A percentile compares a stretch with the other conserved stretches of the same genome.
Evolutionary conservation across 92 coral and sea anemone genomes (phyloP).

Genomic region (Hydrozoanthus gracilis): DNA sequence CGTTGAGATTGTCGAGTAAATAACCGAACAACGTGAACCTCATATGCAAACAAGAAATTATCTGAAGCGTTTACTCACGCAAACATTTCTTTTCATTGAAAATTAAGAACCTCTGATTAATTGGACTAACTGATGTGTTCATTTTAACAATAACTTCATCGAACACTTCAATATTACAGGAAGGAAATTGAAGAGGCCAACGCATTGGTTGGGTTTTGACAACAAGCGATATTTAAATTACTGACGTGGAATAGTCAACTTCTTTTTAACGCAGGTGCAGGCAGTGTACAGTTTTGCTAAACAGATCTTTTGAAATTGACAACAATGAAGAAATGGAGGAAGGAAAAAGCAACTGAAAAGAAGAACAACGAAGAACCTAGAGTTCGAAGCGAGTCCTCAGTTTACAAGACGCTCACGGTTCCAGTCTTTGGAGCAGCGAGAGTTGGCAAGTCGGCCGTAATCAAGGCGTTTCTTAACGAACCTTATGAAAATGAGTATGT

Average conservation of each 20-base stretch:
- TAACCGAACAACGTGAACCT: not conserved
- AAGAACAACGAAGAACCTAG: conserved; percentile 15
- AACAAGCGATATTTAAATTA: not conserved
- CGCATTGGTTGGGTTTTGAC: not conserved
- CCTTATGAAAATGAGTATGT: conserved; percentile 64
- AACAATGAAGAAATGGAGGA: conserved; percentile 34
- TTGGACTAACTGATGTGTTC: not conserved
- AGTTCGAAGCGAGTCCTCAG: conserved; percentile 58
- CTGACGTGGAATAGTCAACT: not conserved
- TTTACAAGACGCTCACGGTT: conserved; percentile 69
- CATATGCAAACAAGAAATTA: not conserved
- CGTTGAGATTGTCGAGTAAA: not conserved
- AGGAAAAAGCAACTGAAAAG: conserved; percentile 19
- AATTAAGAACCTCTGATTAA: not conserved
- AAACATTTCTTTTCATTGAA: not conserved
- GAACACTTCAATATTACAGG: conserved; percentile 15
- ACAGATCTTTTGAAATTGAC: not conserved
- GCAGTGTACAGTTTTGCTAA: not conserved
- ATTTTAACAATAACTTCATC: not conserved
- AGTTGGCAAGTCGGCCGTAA: conserved; percentile 82
- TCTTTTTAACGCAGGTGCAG: not conserved
- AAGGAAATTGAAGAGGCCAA: not conserved
- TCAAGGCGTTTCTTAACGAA: conserved; percentile 71
- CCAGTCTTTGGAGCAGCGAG: conserved; percentile 85
- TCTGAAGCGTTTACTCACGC: not conserved